Conservation (phyloP, 2,797 vertebrate species). For the Zalophus californianus region DNA sequence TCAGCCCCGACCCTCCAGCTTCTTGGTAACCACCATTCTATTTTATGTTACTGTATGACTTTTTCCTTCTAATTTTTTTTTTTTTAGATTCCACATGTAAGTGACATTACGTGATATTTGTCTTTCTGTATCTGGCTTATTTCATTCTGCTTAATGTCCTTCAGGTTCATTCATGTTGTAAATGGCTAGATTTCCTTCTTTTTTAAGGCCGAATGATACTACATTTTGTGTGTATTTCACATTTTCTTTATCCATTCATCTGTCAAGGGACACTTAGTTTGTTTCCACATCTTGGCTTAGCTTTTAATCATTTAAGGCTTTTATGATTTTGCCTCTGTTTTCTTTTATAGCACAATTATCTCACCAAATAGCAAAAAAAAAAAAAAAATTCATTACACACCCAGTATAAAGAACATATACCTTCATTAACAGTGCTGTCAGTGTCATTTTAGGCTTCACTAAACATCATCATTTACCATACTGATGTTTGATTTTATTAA, state of each 20-base stretch:
- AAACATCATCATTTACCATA: background rate
- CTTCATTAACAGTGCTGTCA: background rate
- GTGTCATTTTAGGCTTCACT: background rate
- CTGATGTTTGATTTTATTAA: background rate
- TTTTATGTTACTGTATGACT: background rate
- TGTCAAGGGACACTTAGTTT: background rate
- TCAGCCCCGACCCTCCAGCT: rapidly evolving
- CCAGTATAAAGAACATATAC: background rate
- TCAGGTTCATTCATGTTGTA: background rate
- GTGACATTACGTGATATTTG: background rate
- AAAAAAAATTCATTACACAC: no score
- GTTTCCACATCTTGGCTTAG: background rate
- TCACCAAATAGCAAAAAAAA: background rate
- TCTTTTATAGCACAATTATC: background rate
- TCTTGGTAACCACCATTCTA: background rate
- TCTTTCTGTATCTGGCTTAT: background rate
- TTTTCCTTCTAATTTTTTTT: background rate
- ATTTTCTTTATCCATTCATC: background rate
- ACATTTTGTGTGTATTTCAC: background rate
- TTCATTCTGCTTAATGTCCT: background rate
- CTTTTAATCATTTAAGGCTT: background rate
- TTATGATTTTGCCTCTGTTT: background rate
- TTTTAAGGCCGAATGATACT: background rate
- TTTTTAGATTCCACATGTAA: background rate
- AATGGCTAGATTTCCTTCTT: background rate